Evolutionary conservation across 1,140 invertebrate species (phyloP).

Genomic region (Drosophila arawakana): DNA sequence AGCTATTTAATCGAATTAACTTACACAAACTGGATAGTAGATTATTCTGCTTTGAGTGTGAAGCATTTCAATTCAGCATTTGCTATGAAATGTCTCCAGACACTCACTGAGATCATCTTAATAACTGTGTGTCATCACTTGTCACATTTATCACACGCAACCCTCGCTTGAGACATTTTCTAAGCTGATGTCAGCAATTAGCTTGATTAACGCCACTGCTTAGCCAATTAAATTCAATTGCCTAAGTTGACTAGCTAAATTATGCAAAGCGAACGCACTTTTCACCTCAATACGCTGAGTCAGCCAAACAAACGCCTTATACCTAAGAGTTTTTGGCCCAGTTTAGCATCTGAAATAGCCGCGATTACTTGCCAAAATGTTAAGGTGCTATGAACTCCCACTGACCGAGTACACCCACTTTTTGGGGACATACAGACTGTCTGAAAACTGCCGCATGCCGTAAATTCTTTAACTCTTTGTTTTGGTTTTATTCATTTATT

Average conservation of each 20-base stretch:
- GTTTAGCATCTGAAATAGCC: slow-evolving; percentile 25
- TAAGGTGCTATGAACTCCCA: slow-evolving; percentile 61
- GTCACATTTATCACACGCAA: not conserved
- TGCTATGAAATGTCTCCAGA: too few species aligned
- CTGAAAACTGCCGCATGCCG: slow-evolving; percentile 45
- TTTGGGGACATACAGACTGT: slow-evolving; percentile 2
- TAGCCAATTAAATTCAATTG: slow-evolving; percentile 60
- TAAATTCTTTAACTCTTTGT: slow-evolving; percentile 23
- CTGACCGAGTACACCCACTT: slow-evolving; percentile 41
- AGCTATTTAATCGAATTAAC: not conserved
- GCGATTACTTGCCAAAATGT: slow-evolving; percentile 41
- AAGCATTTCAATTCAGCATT: too few species aligned
- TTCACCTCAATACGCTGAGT: slow-evolving; percentile 45
- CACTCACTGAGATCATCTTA: slow-evolving; percentile 1
- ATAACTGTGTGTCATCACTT: slow-evolving; percentile 2
- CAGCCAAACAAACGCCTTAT: slow-evolving; percentile 2
- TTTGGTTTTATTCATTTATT: not conserved
- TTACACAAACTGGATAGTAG: too few species aligned
- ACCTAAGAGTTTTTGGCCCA: slow-evolving; percentile 17
- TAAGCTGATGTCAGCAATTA: slow-evolving; percentile 65
- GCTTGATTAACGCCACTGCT: slow-evolving; percentile 62
- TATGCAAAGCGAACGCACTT: slow-evolving; percentile 62
- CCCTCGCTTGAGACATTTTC: slow-evolving; percentile 29
- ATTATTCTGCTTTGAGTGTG: too few species aligned
- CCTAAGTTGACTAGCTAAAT: slow-evolving; percentile 44